These are phyloP conservation scores for Drosophila varians DNA, from an alignment of 1,140 invertebrate species.

Conservation along the genomic window DNA sequence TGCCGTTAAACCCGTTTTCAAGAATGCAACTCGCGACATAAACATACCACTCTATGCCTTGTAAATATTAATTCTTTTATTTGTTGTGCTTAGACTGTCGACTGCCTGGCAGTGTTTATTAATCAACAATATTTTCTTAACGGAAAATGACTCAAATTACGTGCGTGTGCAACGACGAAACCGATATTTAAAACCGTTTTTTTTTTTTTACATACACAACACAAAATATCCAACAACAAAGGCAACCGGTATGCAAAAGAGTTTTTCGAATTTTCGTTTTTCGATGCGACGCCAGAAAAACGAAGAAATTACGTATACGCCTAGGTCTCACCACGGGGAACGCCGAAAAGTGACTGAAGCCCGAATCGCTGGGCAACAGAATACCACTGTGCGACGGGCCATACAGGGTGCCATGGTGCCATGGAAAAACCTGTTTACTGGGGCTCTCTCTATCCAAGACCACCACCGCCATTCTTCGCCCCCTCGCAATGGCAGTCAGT, in stretches of 20 bases:
- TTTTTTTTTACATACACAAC: conserved; percentile 7
- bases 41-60: conserved; percentile 11
- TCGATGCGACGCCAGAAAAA: conserved; percentile 35
- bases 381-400: conserved; percentile 2
- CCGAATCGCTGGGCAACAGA: not conserved
- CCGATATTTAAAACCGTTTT: conserved; percentile 4
- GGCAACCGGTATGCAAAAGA: conserved; percentile 41
- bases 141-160: conserved; percentile 17
- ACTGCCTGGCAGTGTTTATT: not conserved
- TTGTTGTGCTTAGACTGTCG: conserved; percentile 6
- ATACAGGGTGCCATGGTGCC: conserved; percentile 44
- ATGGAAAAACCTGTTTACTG: conserved; percentile 42
- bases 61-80: conserved; percentile 11
- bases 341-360: conserved; percentile 76
- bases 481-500: conserved; percentile 9
- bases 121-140: conserved; percentile 6
- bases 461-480: not conserved
- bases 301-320: conserved; percentile 47
- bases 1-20: conserved; percentile 42
- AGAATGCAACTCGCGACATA: conserved; percentile 33
- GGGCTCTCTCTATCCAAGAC: not conserved
- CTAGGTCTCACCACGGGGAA: conserved; percentile 58
- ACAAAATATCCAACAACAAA: not conserved
- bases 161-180: conserved; percentile 18
- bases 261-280: conserved; percentile 35